These are phyloP conservation scores for Guaruba guarouba DNA, from an alignment of 2,113 vertebrate genomes.

Conservation along the genomic window DNA sequence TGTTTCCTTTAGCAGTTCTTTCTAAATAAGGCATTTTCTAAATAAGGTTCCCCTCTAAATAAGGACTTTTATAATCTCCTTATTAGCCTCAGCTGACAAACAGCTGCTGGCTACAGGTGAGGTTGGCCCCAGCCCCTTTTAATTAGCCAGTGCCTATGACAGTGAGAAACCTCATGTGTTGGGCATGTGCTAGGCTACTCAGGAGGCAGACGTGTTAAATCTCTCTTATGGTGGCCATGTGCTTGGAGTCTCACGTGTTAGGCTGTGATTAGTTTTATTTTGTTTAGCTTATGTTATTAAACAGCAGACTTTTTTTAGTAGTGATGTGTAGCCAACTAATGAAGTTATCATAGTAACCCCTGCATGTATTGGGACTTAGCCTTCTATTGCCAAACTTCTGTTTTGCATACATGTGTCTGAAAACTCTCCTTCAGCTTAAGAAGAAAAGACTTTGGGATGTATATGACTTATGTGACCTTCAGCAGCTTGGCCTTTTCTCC, in stretches of 20 bases:
- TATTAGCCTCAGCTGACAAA: not conserved
- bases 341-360: not conserved
- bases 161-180: not conserved
- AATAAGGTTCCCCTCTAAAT: not conserved
- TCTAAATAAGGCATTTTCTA: not conserved
- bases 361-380: not conserved
- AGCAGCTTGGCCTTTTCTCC: not conserved
- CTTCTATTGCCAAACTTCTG: not conserved
- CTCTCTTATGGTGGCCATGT: not conserved
- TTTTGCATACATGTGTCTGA: not conserved
- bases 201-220: not conserved
- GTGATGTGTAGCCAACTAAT: not conserved
- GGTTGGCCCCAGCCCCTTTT: not conserved
- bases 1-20: not conserved
- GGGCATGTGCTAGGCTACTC: not conserved
- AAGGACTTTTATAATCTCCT: not conserved
- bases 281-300: not conserved
- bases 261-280: not conserved
- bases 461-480: not conserved
- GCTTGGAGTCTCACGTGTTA: constrained; percentile 1
- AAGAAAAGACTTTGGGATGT: not conserved
- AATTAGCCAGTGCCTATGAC: not conserved
- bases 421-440: not conserved
- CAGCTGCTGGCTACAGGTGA: not conserved
- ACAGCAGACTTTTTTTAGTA: not conserved